Evolutionary conservation across 2,888 invertebrate species (phyloP).

Genomic region (Pyralis farinalis): DNA sequence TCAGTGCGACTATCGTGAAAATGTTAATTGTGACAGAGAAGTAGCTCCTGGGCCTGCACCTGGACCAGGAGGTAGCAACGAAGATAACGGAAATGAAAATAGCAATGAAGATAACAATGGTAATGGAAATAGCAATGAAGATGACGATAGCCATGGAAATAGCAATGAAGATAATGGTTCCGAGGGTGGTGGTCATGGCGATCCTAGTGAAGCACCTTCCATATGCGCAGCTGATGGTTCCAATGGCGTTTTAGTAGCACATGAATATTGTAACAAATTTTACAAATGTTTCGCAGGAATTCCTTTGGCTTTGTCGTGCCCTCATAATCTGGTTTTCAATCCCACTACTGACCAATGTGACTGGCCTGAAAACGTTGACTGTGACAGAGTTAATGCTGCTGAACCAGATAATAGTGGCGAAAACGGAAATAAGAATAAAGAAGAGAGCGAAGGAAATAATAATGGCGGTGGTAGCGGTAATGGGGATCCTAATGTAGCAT

Average conservation of each 20-base stretch:
- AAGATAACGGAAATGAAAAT: not conserved
- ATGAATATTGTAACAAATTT: conserved; percentile 18
- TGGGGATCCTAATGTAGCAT: conserved; percentile 29
- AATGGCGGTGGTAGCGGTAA: conserved; percentile 8
- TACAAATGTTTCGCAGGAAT: conserved; percentile 23
- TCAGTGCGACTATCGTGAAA: conserved; percentile 40
- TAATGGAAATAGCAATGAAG: too few relatives aligned
- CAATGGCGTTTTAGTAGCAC: conserved; percentile 12
- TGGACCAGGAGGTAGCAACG: not conserved
- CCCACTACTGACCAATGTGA: conserved; percentile 24
- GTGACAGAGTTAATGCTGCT: conserved; percentile 18
- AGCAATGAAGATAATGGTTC: too few relatives aligned
- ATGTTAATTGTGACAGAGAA: conserved; percentile 34
- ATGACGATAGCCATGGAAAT: too few relatives aligned
- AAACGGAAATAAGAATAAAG: not conserved
- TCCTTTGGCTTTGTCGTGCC: conserved; percentile 15
- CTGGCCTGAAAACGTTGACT: conserved; percentile 27
- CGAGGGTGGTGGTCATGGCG: conserved; percentile 10
- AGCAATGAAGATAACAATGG: not conserved
- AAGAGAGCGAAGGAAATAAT: not conserved
- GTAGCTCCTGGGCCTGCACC: not conserved
- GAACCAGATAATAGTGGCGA: not conserved
- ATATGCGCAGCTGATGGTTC: conserved; percentile 22
- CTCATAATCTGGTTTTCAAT: conserved; percentile 15
- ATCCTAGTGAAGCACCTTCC: conserved; percentile 23